Evolutionary conservation across 2,888 invertebrate species (phyloP).

Genomic region (Physocephala rufipes): DNA sequence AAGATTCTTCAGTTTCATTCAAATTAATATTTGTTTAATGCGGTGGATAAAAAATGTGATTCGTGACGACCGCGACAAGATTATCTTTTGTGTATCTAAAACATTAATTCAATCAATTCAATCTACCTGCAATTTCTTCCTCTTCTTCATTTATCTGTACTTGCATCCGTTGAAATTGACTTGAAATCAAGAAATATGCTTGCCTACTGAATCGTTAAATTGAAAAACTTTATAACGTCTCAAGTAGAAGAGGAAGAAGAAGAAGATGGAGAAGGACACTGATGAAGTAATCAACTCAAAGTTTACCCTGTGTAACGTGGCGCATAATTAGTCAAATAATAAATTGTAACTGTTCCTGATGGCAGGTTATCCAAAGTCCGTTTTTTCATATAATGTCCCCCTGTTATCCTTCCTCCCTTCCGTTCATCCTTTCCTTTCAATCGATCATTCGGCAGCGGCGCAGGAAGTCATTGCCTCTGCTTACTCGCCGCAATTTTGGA

Average conservation of each 20-base stretch:
- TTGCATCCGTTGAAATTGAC: neutral
- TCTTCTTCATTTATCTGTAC: neutral
- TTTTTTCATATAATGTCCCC: too few species aligned
- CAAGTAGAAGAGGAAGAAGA: neutral
- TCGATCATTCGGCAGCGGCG: too few species aligned
- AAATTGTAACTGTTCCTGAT: conserved; percentile 28
- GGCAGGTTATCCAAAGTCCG: conserved; percentile 14
- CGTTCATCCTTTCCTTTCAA: too few species aligned
- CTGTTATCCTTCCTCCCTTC: neutral
- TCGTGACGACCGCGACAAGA: too few species aligned
- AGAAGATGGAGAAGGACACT: neutral
- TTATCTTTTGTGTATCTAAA: too few species aligned
- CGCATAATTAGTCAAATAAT: conserved; percentile 36
- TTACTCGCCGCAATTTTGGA: conserved; percentile 3
- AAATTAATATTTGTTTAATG: too few species aligned
- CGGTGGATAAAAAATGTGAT: too few species aligned
- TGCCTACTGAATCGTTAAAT: conserved; percentile 21
- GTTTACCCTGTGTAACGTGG: conserved; percentile 15
- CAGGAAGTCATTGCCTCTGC: too few species aligned
- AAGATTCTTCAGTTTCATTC: too few species aligned
- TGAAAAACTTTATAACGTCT: conserved; percentile 16
- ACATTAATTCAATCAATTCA: too few species aligned
- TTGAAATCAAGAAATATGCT: conserved; percentile 12
- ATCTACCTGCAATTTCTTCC: too few species aligned
- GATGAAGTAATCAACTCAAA: neutral